Conservation (phyloP, 2,888 invertebrate genomes). For the Nemapogon koenigi region DNA sequence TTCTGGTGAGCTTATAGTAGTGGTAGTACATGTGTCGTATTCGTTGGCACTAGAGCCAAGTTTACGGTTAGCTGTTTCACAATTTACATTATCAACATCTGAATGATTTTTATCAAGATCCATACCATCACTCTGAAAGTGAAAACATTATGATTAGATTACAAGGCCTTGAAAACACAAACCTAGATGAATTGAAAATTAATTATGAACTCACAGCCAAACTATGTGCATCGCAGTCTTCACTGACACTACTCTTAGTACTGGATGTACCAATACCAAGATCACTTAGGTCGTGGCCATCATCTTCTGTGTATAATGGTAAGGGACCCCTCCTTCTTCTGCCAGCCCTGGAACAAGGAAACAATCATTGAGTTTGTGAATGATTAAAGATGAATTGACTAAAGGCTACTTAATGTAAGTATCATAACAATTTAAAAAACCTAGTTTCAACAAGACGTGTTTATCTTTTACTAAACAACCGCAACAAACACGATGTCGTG, state of each 20-base stretch:
- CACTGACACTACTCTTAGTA: slow-evolving; percentile 70
- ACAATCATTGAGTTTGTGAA: background rate
- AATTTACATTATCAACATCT: slow-evolving; percentile 55
- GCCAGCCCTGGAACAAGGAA: slow-evolving; percentile 35
- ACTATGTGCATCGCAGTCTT: slow-evolving; percentile 70
- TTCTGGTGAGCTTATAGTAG: slow-evolving; percentile 72
- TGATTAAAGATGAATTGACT: background rate
- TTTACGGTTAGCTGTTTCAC: slow-evolving; percentile 47
- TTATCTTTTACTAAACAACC: too few relatives aligned
- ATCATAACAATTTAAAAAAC: background rate
- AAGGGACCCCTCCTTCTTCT: slow-evolving; percentile 61
- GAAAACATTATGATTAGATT: background rate
- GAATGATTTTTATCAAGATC: slow-evolving; percentile 62
- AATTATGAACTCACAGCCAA: slow-evolving; percentile 57
- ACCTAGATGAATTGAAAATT: background rate
- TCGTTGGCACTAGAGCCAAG: slow-evolving; percentile 61
- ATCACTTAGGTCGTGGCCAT: slow-evolving; percentile 84
- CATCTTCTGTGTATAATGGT: slow-evolving; percentile 80
- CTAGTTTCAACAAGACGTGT: too few relatives aligned
- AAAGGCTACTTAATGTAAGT: background rate
- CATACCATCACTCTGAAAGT: slow-evolving; percentile 67
- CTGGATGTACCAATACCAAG: slow-evolving; percentile 77
- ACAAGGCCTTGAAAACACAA: background rate
- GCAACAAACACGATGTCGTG: too few relatives aligned
- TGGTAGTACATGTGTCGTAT: slow-evolving; percentile 73